phyloP scores from a whole-genome alignment of 2,888 invertebrate genomes.

The Antitype chi region DNA sequence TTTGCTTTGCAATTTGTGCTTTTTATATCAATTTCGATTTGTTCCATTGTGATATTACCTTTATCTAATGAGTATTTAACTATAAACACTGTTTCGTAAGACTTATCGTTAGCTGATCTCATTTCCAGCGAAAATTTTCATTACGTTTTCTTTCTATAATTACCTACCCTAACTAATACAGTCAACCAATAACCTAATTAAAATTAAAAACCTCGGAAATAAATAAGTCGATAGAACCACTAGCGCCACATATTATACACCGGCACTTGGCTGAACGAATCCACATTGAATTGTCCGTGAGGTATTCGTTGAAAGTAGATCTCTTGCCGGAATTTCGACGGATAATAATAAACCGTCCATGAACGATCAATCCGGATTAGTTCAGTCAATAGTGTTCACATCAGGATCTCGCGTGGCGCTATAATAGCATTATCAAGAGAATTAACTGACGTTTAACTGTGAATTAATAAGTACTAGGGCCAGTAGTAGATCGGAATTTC shows the following conservation, averaged over 20 bases:
- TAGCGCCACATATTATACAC: conserved; percentile 10
- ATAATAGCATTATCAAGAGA: conserved; percentile 34
- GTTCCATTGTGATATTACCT: background rate
- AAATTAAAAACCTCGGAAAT: background rate
- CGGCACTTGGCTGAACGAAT: background rate
- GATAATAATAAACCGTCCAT: conserved; percentile 14
- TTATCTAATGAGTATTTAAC: conserved; percentile 15
- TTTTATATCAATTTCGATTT: conserved; percentile 34
- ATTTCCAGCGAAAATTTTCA: background rate
- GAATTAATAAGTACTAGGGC: conserved; percentile 10
- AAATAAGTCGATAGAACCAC: background rate
- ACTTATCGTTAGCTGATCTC: background rate
- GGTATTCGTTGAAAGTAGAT: background rate
- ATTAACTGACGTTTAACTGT: conserved; percentile 7
- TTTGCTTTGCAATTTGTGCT: conserved; percentile 31
- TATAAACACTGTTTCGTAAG: background rate
- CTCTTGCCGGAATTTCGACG: background rate
- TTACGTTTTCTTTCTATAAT: background rate
- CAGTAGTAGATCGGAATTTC: conserved; percentile 5
- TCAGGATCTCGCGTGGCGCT: conserved; percentile 10
- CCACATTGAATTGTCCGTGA: background rate
- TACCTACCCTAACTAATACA: background rate
- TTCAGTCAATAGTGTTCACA: conserved; percentile 16
- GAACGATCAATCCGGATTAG: conserved; percentile 36
- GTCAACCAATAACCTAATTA: background rate